Evolutionary conservation across 2,797 vertebrate genomes (phyloP).

Genomic region (Tokudaia muenninki): DNA sequence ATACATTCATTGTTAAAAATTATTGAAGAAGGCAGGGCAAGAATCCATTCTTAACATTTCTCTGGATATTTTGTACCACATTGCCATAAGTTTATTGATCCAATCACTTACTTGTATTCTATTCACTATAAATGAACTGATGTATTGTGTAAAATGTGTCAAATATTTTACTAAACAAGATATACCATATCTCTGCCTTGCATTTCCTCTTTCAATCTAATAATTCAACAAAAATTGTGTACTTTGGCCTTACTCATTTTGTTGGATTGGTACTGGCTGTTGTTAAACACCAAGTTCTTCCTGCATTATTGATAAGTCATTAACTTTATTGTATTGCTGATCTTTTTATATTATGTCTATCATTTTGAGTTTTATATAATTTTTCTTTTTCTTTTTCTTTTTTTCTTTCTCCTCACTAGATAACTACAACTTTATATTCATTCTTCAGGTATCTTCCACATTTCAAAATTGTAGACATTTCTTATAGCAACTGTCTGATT

Average conservation of each 20-base stretch:
- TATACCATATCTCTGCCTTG: background rate
- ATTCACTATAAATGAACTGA: background rate
- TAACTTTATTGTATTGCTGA: background rate
- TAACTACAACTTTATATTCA: background rate
- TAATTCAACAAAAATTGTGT: background rate
- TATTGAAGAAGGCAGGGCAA: background rate
- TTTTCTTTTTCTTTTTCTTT: background rate
- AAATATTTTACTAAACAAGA: slow-evolving; percentile 19
- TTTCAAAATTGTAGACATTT: slow-evolving; percentile 21
- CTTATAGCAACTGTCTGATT: background rate
- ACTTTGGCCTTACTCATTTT: background rate
- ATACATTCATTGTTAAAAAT: background rate
- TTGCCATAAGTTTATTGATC: background rate
- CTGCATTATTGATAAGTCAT: background rate
- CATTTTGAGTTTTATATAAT: background rate
- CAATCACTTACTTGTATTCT: background rate
- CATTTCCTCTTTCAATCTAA: slow-evolving; percentile 28
- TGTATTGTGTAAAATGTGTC: background rate
- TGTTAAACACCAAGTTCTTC: slow-evolving; percentile 14
- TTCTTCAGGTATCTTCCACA: background rate
- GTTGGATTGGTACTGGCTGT: background rate
- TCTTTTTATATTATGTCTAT: background rate
- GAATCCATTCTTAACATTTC: background rate
- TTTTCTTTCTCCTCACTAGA: background rate
- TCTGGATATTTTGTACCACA: background rate